Conservation (phyloP, 2,888 invertebrate species). For the Hyposoter dolosus region DNA sequence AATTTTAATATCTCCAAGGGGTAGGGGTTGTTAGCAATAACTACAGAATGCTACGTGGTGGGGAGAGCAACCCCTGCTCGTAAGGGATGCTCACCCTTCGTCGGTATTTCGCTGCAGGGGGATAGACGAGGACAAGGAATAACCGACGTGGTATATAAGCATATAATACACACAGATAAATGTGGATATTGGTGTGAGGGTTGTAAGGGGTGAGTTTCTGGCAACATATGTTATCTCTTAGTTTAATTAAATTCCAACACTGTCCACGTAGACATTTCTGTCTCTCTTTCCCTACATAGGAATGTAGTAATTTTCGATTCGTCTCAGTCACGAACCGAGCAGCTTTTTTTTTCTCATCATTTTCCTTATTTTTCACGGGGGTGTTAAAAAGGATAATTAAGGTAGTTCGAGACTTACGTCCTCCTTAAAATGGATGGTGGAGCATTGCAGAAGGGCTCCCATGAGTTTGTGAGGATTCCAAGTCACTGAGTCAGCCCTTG, state of each 20-base stretch:
- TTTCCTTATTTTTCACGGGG: constrained; percentile 1
- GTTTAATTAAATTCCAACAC: constrained; percentile 89
- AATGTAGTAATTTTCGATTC: constrained; percentile 73
- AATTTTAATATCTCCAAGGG: constrained; percentile 83
- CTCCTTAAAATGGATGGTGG: constrained; percentile 98
- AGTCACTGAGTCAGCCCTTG: constrained; percentile 97
- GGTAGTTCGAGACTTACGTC: constrained; percentile 89
- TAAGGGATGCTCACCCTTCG: constrained; percentile 62
- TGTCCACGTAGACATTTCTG: constrained; percentile 69
- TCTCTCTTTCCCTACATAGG: constrained; percentile 72
- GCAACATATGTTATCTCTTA: constrained; percentile 85
- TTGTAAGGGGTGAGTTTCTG: constrained; percentile 69
- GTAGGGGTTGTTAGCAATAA: constrained; percentile 80
- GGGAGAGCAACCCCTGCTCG: constrained; percentile 73
- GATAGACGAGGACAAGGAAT: constrained; percentile 43
- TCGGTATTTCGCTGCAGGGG: constrained; percentile 56
- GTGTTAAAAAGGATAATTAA: neutral
- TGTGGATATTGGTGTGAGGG: constrained; percentile 10
- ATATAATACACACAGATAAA: neutral
- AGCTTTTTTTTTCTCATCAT: constrained; percentile 18
- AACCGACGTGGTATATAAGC: neutral
- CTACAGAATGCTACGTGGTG: constrained; percentile 74
- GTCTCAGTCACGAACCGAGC: constrained; percentile 45
- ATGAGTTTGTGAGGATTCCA: constrained; percentile 99
- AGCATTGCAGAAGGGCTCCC: constrained; percentile 98